Evolutionary conservation across 2,113 vertebrate genomes (phyloP).

Genomic region (Rhombomys opimus): DNA sequence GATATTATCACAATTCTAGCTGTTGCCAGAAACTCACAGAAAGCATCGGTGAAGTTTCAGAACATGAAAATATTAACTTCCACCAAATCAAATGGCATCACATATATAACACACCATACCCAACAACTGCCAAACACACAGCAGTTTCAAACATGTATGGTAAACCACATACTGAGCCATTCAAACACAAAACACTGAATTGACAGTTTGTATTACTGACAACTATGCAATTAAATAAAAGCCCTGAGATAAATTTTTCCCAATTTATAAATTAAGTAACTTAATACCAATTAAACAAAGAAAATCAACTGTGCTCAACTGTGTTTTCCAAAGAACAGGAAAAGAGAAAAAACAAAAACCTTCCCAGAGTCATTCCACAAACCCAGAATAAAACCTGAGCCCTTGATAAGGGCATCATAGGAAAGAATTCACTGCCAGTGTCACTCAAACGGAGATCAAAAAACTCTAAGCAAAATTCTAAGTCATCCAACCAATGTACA

Average conservation of each 20-base stretch:
- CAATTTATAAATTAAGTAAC: background rate
- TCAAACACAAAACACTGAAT: background rate
- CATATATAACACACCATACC: background rate
- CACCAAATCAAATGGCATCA: background rate
- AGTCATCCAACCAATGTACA: background rate
- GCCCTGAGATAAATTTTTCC: background rate
- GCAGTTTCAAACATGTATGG: background rate
- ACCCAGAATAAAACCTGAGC: background rate
- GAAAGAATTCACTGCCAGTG: background rate
- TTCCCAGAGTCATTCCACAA: background rate
- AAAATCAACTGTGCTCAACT: constrained; percentile 4
- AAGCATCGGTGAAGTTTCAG: background rate
- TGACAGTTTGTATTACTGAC: background rate
- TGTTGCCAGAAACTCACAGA: background rate
- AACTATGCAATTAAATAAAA: background rate
- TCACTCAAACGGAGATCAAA: background rate
- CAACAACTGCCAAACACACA: background rate
- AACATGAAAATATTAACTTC: background rate
- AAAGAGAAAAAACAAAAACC: background rate
- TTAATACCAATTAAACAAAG: background rate
- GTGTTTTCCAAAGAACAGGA: background rate
- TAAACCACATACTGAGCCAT: background rate
- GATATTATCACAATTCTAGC: background rate
- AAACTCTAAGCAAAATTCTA: background rate
- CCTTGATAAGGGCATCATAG: background rate